Evolutionary conservation across 2,113 vertebrate species (phyloP).

Genomic region (Myotis lucifugus): DNA sequence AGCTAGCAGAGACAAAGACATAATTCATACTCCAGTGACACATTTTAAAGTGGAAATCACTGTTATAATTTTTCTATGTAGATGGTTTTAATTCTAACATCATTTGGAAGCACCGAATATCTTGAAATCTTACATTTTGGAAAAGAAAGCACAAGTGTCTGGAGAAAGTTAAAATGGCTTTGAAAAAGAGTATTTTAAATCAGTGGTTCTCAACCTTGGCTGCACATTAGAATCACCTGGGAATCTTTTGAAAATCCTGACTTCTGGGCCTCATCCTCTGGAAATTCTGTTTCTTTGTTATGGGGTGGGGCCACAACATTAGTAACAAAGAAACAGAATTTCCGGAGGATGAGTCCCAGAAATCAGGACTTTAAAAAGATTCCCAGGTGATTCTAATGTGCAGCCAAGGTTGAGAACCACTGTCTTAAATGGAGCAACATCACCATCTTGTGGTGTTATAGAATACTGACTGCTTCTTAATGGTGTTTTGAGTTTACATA

Average conservation of each 20-base stretch:
- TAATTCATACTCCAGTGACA: not conserved
- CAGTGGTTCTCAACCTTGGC: too few species aligned
- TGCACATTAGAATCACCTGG: too few species aligned
- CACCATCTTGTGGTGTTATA: constrained; percentile 64
- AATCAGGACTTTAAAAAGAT: too few species aligned
- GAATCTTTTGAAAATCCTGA: too few species aligned
- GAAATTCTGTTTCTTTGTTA: too few species aligned
- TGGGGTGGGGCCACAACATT: too few species aligned
- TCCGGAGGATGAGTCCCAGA: too few species aligned
- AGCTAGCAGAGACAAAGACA: not conserved
- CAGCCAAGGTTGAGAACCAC: too few species aligned
- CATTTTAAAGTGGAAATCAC: not conserved
- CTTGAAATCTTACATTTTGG: constrained; percentile 18
- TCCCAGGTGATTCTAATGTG: too few species aligned
- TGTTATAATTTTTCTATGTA: not conserved
- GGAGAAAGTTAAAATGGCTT: not conserved
- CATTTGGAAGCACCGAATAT: not conserved
- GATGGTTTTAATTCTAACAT: not conserved
- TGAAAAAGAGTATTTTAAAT: not conserved
- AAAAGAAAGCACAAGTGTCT: not conserved
- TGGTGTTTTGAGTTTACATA: not conserved
- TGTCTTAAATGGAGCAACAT: not conserved
- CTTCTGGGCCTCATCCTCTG: too few species aligned
- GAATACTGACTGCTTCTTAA: not conserved
- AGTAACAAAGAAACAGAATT: too few species aligned